Evolutionary conservation across 2,797 vertebrate species (phyloP), one percentile per base, ranked within the genome.

Genomic region (Phataginus tricuspis): DNA sequence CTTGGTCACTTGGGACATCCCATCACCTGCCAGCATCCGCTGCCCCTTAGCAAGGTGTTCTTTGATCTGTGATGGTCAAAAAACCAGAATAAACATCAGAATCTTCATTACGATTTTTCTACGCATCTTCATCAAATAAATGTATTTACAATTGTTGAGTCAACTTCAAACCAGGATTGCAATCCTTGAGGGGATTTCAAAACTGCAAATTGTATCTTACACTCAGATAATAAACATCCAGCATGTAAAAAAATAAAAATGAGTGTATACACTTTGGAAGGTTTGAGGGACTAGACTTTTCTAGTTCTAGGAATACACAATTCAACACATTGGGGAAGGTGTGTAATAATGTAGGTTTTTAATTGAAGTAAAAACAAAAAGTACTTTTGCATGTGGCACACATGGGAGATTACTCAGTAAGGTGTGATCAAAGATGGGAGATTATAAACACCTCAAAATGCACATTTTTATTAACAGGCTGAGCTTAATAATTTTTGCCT

Each of bases 1-100:
- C 98, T 99, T 99, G 9, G 99, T 99, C 95, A 99, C 99, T 98
- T 99, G 99, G 98, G 99, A 99, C 99, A 99, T 99, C 63, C 99
- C 99, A 94, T 99, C 99, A 34, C 99, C 99, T 9, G 99, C 99
- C 96, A 99, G 98, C 97, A 98, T 99, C 97, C 99, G 99, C 97
- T 99, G 99, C 75, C 99, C 99, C 97, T 99, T 99, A 1, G 99
- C 99, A 90, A 99, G 99, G 96, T 99, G 99, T 93, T 99, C 99
- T 98, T 99, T 99, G 98, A 99, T 99, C 99, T 99, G 98, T 97
- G 98, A 98, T 98, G 98, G 96, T 51, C 87, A 97, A 96, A 97
- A 98, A 45, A 97, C 95, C 12, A 96, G 94, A 96, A 96, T 2
- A 71, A 97, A 96, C 63, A 98, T 98, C 98, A 98, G 96, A 98